These are phyloP conservation scores for Drosophila bocki DNA, from an alignment of 1,140 invertebrate genomes.

Conservation along the genomic window DNA sequence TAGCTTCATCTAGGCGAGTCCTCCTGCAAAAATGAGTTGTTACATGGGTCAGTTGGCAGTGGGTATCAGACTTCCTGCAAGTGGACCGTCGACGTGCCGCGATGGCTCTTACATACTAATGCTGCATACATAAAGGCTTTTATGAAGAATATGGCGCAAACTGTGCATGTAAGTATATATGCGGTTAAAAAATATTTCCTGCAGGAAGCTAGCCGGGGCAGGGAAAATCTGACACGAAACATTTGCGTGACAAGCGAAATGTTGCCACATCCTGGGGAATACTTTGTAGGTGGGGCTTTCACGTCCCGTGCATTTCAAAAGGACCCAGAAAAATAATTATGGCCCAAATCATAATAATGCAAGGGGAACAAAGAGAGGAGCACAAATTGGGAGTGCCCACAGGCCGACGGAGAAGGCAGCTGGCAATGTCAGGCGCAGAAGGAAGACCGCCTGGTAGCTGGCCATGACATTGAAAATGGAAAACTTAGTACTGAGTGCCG, in stretches of 20 bases:
- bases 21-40: slow-evolving; percentile 39
- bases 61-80: slow-evolving; percentile 36
- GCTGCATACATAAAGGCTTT: slow-evolving; percentile 30
- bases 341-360: slow-evolving; percentile 54
- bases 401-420: slow-evolving; percentile 1
- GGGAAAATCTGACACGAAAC: slow-evolving; percentile 76
- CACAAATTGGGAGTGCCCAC: slow-evolving; percentile 49
- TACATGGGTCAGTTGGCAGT: slow-evolving; percentile 52
- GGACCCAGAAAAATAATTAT: slow-evolving; percentile 66
- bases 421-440: slow-evolving; percentile 42
- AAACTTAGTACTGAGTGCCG: slow-evolving; percentile 1
- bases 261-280: slow-evolving; percentile 36
- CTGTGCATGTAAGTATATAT: slow-evolving; percentile 22
- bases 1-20: slow-evolving; percentile 3
- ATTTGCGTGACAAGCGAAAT: slow-evolving; percentile 75
- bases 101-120: slow-evolving; percentile 25
- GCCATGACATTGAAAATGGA: slow-evolving; percentile 60
- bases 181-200: slow-evolving; percentile 40
- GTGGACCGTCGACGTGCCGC: slow-evolving; percentile 58
- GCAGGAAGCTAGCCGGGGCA: slow-evolving; percentile 59
- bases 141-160: slow-evolving; percentile 23
- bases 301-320: slow-evolving; percentile 35
- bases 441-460: slow-evolving; percentile 13
- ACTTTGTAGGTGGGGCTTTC: slow-evolving; percentile 3
- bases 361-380: slow-evolving; percentile 1